Evolutionary conservation across 2,888 invertebrate species (phyloP).

Genomic region (Clunio marinus): DNA sequence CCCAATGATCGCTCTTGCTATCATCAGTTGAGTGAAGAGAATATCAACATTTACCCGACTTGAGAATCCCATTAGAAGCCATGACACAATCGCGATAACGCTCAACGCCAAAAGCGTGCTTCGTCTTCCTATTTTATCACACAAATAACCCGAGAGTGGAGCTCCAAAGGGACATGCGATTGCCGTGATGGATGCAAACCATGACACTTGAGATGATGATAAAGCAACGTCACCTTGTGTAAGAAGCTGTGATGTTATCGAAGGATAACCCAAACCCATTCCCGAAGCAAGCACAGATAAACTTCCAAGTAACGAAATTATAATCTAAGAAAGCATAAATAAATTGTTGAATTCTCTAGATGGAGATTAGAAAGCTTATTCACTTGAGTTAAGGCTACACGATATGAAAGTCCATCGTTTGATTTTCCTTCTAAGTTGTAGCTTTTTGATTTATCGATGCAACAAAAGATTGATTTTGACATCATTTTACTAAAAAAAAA

Average conservation of each 20-base stretch:
- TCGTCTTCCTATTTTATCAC: constrained; percentile 21
- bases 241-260: constrained; percentile 43
- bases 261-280: constrained; percentile 48
- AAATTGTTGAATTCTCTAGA: no score
- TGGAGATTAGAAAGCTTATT: no score
- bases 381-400: no score
- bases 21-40: constrained; percentile 29
- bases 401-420: no score
- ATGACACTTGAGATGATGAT: constrained; percentile 45
- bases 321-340: constrained; percentile 43
- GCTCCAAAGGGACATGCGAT: constrained; percentile 33
- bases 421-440: no score
- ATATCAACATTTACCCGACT: constrained; percentile 6
- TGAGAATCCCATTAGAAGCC: constrained; percentile 20
- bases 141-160: constrained; percentile 12
- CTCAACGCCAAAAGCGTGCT: constrained; percentile 2
- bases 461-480: no score
- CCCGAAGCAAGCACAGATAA: constrained; percentile 48
- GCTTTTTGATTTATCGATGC: no score
- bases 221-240: constrained; percentile 43
- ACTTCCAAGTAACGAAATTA: constrained; percentile 48
- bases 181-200: constrained; percentile 45
- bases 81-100: constrained; percentile 29
- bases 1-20: constrained; percentile 16
- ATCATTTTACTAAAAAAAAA: no score